Conservation (phyloP, 2,113 vertebrate genomes). For the Pteropus alecto region DNA sequence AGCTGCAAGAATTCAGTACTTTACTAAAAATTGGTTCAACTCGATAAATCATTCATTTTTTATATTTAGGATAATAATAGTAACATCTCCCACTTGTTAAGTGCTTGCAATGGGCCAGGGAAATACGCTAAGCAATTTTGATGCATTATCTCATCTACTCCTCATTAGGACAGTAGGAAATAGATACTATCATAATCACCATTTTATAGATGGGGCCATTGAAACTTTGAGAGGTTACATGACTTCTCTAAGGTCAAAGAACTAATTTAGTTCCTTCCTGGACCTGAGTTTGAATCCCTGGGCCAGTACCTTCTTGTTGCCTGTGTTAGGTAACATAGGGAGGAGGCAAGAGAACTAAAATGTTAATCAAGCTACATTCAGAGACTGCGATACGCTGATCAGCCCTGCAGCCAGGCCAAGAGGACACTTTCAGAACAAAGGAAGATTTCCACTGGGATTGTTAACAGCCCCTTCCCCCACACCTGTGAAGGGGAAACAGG, state of each 20-base stretch:
- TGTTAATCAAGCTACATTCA: no score
- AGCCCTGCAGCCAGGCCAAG: no score
- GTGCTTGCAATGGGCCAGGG: neutral
- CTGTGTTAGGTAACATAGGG: no score
- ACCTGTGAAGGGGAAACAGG: no score
- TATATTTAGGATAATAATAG: constrained; percentile 6
- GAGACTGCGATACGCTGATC: no score
- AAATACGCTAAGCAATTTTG: neutral
- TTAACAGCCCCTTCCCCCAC: no score
- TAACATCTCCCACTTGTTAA: constrained; percentile 8
- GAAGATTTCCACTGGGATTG: no score
- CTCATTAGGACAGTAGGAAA: neutral
- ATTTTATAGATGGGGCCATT: neutral
- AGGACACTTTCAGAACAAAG: no score
- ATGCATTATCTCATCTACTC: neutral
- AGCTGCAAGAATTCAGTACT: neutral
- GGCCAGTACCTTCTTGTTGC: no score
- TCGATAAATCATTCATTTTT: constrained; percentile 13
- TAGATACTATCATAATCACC: neutral
- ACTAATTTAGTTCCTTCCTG: neutral
- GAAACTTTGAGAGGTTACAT: constrained; percentile 3
- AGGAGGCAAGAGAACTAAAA: no score
- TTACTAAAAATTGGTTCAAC: neutral
- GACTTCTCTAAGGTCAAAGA: constrained; percentile 25
- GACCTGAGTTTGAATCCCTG: no score